Percentiles rank a stretch among this genome's conserved stretches.
Conservation (phyloP, 2,888 invertebrate species). For the Epirrita christyi region DNA sequence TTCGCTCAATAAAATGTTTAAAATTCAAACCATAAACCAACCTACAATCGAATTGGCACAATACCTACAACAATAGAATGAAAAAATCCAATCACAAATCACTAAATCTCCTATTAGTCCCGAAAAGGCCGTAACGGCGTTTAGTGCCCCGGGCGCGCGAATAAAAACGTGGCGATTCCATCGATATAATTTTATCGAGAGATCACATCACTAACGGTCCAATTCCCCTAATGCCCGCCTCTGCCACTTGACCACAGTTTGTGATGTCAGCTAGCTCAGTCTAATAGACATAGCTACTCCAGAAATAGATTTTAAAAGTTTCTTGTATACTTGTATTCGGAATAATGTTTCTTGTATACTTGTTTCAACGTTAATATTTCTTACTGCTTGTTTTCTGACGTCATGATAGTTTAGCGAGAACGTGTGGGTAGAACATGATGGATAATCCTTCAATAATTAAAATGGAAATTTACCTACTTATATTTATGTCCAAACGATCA, state of each 20-base stretch:
- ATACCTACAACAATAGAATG: slow-evolving; percentile 13
- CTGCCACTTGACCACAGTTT: slow-evolving; percentile 48
- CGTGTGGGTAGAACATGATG: too few species aligned
- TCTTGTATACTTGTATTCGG: too few species aligned
- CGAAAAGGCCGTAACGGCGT: slow-evolving; percentile 23
- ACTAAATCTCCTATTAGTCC: slow-evolving; percentile 30
- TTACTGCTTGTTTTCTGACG: too few species aligned
- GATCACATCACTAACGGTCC: slow-evolving; percentile 47
- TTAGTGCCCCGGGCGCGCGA: slow-evolving; percentile 16
- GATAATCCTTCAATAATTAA: too few species aligned
- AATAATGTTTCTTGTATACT: too few species aligned
- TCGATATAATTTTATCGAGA: slow-evolving; percentile 43
- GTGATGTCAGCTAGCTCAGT: slow-evolving; percentile 28
- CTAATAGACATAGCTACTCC: background rate
- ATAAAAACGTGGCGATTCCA: slow-evolving; percentile 33
- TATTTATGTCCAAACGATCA: too few species aligned
- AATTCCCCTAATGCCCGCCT: slow-evolving; percentile 60
- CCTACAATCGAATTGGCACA: slow-evolving; percentile 1
- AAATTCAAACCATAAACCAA: background rate
- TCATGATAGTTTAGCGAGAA: too few species aligned
- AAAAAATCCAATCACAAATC: slow-evolving; percentile 30
- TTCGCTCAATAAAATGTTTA: slow-evolving; percentile 4
- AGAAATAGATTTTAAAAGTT: too few species aligned
- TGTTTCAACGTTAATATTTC: too few species aligned
- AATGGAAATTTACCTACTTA: too few species aligned